These are phyloP conservation scores for Bettongia penicillata DNA, from an alignment of 2,113 vertebrate genomes.

Conservation along the genomic window DNA sequence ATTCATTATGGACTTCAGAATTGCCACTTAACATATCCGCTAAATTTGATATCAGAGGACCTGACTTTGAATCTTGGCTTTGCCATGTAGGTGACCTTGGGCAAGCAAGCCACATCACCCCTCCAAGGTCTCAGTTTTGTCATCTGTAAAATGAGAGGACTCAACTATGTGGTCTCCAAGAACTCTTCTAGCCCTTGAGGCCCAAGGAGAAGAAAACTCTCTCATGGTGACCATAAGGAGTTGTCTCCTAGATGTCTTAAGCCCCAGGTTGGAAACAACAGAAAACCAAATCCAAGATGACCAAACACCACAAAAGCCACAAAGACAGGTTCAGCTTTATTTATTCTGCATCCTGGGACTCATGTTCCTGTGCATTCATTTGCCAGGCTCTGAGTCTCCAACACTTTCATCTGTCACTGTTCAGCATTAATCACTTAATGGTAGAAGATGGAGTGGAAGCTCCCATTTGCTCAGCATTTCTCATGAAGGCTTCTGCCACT, in stretches of 20 bases:
- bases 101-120: background rate
- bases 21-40: background rate
- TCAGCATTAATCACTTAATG: constrained; percentile 33
- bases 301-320: background rate
- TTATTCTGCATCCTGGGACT: background rate
- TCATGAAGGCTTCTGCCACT: background rate
- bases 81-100: no score
- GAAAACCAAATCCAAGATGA: background rate
- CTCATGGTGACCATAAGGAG: background rate
- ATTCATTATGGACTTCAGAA: background rate
- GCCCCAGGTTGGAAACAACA: background rate
- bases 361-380: background rate
- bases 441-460: constrained; percentile 34
- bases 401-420: constrained; percentile 26
- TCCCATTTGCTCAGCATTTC: constrained; percentile 57
- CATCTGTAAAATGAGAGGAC: background rate
- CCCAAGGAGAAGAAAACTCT: background rate
- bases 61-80: background rate
- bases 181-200: background rate
- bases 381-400: background rate
- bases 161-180: background rate
- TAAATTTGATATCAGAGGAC: background rate
- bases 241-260: background rate
- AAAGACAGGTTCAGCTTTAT: background rate
- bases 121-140: background rate